Base-by-base conservation (phyloP, 2,888 invertebrate species). In the Epinotia demarniana region DNA sequence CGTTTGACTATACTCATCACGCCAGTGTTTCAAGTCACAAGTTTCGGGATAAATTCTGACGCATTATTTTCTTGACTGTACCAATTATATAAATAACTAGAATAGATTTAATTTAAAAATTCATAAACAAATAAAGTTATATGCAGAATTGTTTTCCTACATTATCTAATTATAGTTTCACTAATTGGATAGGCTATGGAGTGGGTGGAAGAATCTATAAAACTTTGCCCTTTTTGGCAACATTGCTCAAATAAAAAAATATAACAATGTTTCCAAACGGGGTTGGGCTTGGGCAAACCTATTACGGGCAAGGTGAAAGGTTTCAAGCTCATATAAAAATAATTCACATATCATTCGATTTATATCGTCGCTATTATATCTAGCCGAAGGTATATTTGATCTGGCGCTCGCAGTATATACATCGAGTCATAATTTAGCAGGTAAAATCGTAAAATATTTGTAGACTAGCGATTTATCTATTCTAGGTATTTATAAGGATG, bases 41-140 rank as follows among this genome's bases (percentile, higher is more conserved):
- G 23, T 46, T 8, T 46, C 53, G 23, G 16, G 9, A 53, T 16
- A n/a, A 33, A n/a, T 39, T 39, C 1, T n/a, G 3, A 57, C 23
- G n/a, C 19, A 57, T 16, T n/a, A 4, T 39, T 0, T 16, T 19
- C 27, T 27, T 13, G 66, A 13, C 33, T 5, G 46, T 55, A 63
- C 55, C 57, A 57, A 49, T 69, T 57, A 43, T 69, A 74, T 74
- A 63, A 74, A 69, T 70, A 74, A 60, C 74, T 70, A 74, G 74
- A 70, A 74, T 64, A 74, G 58, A 70, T 70, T 33, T 63, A 57
- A 53, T 53, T 53, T n/a, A 5, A 16, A 39, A 23, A 53, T 13
- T 63, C 27, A 69, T 46, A 46, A 60, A 13, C 3, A 16, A 12
- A 39, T 4, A 6, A 39, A 3, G 5, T 43, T 57, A 27, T 27